A percentile compares a stretch with the other conserved stretches of the same genome.
phyloP scores from a whole-genome alignment of 2,797 vertebrate genomes.

The Squalus acanthias region DNA sequence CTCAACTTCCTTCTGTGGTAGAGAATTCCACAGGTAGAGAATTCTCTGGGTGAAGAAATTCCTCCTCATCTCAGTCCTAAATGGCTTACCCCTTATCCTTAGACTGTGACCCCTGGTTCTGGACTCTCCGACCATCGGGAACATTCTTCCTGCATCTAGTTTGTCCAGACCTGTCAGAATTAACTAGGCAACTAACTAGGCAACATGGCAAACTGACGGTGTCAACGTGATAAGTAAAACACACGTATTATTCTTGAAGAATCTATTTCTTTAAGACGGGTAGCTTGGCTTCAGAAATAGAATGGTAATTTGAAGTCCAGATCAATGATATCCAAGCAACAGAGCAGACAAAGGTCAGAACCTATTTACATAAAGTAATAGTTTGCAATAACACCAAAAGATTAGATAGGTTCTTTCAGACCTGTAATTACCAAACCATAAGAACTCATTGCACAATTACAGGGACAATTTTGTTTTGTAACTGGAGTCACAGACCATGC shows the following conservation, averaged over 20 bases:
- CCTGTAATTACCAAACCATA: background rate
- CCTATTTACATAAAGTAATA: background rate
- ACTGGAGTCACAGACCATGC: background rate
- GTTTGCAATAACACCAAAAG: background rate
- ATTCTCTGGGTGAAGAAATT: too few relatives aligned
- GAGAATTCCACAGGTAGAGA: too few relatives aligned
- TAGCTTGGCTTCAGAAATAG: background rate
- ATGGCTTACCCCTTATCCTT: too few relatives aligned
- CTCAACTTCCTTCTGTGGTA: too few relatives aligned
- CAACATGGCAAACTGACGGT: background rate
- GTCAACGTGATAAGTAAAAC: background rate
- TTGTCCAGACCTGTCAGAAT: background rate
- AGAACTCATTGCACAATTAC: background rate
- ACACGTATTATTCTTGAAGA: background rate
- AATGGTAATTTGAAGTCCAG: background rate
- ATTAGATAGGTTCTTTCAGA: background rate
- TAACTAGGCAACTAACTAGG: background rate
- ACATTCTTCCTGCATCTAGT: too few relatives aligned
- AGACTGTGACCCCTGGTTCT: too few relatives aligned
- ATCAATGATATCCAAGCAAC: slow-evolving; percentile 14
- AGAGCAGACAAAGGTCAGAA: background rate
- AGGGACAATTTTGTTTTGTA: background rate
- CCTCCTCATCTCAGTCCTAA: too few relatives aligned
- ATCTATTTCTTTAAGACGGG: background rate
- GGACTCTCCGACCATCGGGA: too few relatives aligned